Evolutionary conservation across 2,113 vertebrate species (phyloP), one percentile per base, ranked within the genome.

Genomic region (Syrmaticus mikado): DNA sequence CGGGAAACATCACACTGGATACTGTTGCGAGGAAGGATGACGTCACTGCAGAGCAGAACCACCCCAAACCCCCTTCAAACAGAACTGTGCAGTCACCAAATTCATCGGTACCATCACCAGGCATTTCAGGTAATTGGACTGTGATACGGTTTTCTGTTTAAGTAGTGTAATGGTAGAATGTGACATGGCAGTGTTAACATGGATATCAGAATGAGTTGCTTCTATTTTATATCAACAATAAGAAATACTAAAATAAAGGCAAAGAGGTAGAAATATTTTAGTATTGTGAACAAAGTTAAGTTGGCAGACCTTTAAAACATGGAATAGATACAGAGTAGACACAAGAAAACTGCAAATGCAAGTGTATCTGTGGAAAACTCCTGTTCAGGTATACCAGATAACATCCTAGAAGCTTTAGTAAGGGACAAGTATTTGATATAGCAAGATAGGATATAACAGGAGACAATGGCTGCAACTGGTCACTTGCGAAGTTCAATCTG

Each of bases 21-120:
- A 98, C 79, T 34, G 88, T 96, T 85, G 92, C 92, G 61, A 97
- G 96, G 45, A 98, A 97, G 77, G 97, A 98, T 66, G 40, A 98
- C 62, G 38, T 73, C 25, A 91, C 57, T 66, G 21, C 46, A 38
- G 98, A 98, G 22, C 97, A 97, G 40, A 93, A 90, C 87, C 98
- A 98, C 58, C 93, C 97, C 32, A 97, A 98, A 94, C 95, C 95
- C 9, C 96, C 96, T 64, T 98, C 97, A 1, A 98, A 97, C 90
- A 97, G 98, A 73, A 97, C 98, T 1, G 98, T 98, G 40, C 98
- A 98, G 83, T 98, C 98, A 43, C 98, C 98, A 46, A 98, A 98
- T 81, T 98, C 98, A 67, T 98, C 98, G 0, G 98, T 98, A 70
- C 98, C 98, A 18, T 98, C 98, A 36, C 98, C 98, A 62, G 98